A percentile compares a stretch with the other conserved stretches of the same genome.
phyloP scores from a whole-genome alignment of 2,888 invertebrate genomes.

The Pantelozetes paolii region DNA sequence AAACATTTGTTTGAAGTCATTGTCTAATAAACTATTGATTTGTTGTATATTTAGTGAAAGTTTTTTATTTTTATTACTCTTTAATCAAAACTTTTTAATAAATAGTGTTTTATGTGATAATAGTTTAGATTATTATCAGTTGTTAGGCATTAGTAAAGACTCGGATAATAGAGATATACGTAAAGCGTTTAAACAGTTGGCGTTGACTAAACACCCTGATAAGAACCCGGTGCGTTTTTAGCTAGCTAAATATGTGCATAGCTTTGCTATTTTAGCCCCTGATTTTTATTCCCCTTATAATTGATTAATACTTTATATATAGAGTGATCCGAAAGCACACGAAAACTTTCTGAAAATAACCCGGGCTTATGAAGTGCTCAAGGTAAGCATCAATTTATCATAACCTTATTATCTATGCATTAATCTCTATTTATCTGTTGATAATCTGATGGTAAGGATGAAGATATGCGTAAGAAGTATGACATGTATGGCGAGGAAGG shows the following conservation, averaged over 20 bases:
- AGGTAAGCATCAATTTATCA: conserved; percentile 51
- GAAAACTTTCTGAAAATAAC: conserved; percentile 72
- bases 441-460: conserved; percentile 57
- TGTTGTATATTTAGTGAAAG: not conserved
- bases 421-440: not conserved
- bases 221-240: conserved; percentile 57
- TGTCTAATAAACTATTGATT: too few relatives aligned
- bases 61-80: conserved; percentile 5
- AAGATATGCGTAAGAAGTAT: conserved; percentile 70
- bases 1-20: too few relatives aligned
- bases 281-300: not conserved
- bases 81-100: not conserved
- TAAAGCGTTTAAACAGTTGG: conserved; percentile 72
- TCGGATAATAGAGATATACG: conserved; percentile 67
- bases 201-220: conserved; percentile 69
- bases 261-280: not conserved
- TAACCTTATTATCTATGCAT: too few relatives aligned
- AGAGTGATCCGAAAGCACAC: conserved; percentile 71
- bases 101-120: conserved; percentile 5
- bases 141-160: conserved; percentile 64
- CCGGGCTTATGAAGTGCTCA: conserved; percentile 78
- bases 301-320: not conserved
- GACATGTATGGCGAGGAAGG: conserved; percentile 72
- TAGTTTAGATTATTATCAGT: conserved; percentile 61
- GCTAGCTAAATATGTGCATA: not conserved